These are phyloP conservation scores for Plebejus melissa DNA, from an alignment of 2,888 invertebrate genomes.

Conservation along the genomic window DNA sequence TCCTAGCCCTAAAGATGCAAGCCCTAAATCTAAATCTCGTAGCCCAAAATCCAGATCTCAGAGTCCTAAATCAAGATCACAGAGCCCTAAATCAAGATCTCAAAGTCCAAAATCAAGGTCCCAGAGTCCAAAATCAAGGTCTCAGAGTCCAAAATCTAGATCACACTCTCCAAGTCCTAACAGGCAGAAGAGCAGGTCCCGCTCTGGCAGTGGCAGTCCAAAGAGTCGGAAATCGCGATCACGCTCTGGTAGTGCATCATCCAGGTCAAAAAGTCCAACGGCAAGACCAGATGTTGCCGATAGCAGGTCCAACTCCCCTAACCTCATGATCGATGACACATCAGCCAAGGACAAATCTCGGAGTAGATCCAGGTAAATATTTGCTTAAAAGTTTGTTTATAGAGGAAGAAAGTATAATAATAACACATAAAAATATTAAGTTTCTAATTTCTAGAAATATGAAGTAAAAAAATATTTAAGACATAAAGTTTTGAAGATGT, in stretches of 20 bases:
- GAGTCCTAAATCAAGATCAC: conserved; percentile 50
- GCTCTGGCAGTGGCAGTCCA: conserved; percentile 70
- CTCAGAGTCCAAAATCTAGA: conserved; percentile 48
- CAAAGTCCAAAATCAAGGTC: conserved; percentile 52
- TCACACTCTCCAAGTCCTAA: conserved; percentile 48
- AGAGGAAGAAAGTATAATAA: not conserved
- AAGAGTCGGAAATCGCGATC: conserved; percentile 54
- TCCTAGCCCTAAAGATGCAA: conserved; percentile 41
- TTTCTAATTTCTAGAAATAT: no score
- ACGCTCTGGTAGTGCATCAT: conserved; percentile 53
- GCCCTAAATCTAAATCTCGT: conserved; percentile 51
- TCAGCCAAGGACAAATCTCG: conserved; percentile 59
- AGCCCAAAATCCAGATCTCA: conserved; percentile 58
- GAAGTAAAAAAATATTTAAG: no score
- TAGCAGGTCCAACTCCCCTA: conserved; percentile 75
- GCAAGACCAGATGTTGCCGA: conserved; percentile 57
- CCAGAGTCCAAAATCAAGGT: conserved; percentile 48
- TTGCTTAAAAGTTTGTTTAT: not conserved
- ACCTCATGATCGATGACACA: conserved; percentile 75
- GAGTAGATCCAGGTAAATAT: conserved; percentile 61
- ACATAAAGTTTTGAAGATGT: no score
- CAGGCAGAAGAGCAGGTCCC: conserved; percentile 52
- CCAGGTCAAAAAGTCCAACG: conserved; percentile 59
- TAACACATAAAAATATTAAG: no score
- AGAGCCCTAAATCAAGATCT: conserved; percentile 53